Evolutionary conservation across 2,888 invertebrate species (phyloP).

Genomic region (Lasioglossum villosulum): DNA sequence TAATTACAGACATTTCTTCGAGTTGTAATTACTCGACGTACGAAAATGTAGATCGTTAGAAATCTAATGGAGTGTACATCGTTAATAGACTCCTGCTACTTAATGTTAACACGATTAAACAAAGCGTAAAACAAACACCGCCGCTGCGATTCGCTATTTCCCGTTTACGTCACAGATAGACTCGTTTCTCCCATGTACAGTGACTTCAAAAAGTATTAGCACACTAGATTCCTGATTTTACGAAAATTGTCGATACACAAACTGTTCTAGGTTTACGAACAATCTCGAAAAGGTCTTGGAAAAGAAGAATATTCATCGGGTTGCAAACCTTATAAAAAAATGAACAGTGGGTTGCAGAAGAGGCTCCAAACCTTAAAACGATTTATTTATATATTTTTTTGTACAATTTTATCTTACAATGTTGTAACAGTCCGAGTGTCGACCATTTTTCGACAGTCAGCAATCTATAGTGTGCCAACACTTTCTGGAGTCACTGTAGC

Average conservation of each 20-base stretch:
- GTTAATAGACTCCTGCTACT: neutral
- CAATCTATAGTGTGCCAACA: neutral
- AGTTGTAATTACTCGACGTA: too few species aligned
- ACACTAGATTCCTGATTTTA: neutral
- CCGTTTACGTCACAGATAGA: neutral
- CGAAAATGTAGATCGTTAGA: neutral
- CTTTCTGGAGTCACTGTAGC: neutral
- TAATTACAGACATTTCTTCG: neutral
- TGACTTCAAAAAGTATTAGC: neutral
- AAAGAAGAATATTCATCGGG: neutral
- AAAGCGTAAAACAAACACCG: neutral
- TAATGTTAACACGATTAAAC: neutral
- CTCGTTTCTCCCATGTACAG: neutral
- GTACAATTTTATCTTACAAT: neutral
- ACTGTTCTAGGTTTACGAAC: neutral
- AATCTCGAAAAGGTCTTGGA: neutral
- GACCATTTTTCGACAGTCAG: neutral
- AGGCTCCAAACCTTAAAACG: neutral
- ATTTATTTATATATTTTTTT: neutral
- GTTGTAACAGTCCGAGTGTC: neutral
- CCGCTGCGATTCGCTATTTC: neutral
- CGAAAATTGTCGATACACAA: neutral
- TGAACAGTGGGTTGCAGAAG: neutral
- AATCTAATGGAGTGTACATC: neutral
- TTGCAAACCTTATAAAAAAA: neutral